phyloP scores from a whole-genome alignment of 2,113 vertebrate genomes.

The Tachysurus fulvidraco region DNA sequence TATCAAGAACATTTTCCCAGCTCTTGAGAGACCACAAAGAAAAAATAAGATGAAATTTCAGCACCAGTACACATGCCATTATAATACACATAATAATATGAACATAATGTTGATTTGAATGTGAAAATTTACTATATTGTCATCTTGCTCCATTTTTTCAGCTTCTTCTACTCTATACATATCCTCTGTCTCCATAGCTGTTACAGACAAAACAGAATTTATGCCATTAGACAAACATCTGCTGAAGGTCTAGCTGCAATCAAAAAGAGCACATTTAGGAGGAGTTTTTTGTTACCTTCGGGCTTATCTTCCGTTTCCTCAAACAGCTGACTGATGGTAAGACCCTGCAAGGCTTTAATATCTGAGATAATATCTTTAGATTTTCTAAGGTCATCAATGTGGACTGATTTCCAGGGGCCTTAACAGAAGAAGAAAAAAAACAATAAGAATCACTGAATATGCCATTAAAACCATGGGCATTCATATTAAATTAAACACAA shows the following conservation, averaged over 20 bases:
- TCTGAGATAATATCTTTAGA: slow-evolving; percentile 84
- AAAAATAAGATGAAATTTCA: neutral
- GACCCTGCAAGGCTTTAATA: slow-evolving; percentile 80
- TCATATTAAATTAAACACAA: neutral
- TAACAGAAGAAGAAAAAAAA: slow-evolving; percentile 23
- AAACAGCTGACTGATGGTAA: slow-evolving; percentile 90
- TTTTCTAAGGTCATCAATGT: slow-evolving; percentile 90
- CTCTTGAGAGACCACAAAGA: slow-evolving; percentile 44
- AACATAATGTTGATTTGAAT: neutral
- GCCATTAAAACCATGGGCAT: neutral
- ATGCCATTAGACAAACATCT: neutral
- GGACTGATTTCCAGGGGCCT: slow-evolving; percentile 91
- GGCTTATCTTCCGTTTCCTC: slow-evolving; percentile 52
- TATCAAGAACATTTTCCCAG: slow-evolving; percentile 76
- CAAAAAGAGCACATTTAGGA: neutral
- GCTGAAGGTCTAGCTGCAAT: neutral
- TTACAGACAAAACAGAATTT: neutral
- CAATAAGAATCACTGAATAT: neutral
- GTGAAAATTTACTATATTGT: slow-evolving; percentile 60
- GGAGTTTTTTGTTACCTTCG: slow-evolving; percentile 61
- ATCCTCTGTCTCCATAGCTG: slow-evolving; percentile 70
- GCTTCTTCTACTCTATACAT: slow-evolving; percentile 58
- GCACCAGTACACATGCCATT: neutral
- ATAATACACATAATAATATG: neutral
- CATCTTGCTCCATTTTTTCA: slow-evolving; percentile 48